Percentiles rank a stretch among this genome's conserved stretches.
Conservation (phyloP, 2,888 invertebrate genomes). For the Drosophila paramelanica region DNA sequence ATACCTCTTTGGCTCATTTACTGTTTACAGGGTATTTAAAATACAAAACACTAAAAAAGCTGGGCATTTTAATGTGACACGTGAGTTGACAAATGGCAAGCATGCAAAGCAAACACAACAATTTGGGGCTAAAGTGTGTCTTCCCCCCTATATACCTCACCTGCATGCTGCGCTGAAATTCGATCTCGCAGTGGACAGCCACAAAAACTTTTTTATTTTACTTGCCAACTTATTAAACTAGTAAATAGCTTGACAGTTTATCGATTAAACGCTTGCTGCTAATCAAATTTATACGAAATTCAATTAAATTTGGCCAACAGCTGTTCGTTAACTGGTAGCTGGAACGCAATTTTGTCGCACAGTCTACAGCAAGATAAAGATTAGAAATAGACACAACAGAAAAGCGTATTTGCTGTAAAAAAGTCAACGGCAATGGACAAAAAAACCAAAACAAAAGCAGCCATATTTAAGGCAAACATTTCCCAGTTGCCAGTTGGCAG, state of each 20-base stretch:
- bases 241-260: conserved; percentile 59
- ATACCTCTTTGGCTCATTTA: neutral
- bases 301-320: conserved; percentile 65
- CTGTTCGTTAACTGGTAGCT: conserved; percentile 13
- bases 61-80: conserved; percentile 56
- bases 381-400: conserved; percentile 24
- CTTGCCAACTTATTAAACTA: conserved; percentile 69
- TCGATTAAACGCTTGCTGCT: conserved; percentile 62
- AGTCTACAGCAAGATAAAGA: conserved; percentile 16
- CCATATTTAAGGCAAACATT: conserved; percentile 18
- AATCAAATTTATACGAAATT: conserved; percentile 73
- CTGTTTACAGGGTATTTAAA: conserved; percentile 9
- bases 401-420: conserved; percentile 13
- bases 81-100: conserved; percentile 54
- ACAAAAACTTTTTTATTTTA: conserved; percentile 19
- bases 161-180: conserved; percentile 5
- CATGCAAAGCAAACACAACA: conserved; percentile 38
- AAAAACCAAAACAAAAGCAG: conserved; percentile 35
- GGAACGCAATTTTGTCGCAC: conserved; percentile 33
- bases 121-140: conserved; percentile 27
- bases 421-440: neutral
- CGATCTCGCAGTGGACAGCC: conserved; percentile 16
- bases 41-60: conserved; percentile 8
- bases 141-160: too few species aligned
- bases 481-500: conserved; percentile 22